Evolutionary conservation across 2,113 vertebrate species (phyloP).

Genomic region (Camelus bactrianus): DNA sequence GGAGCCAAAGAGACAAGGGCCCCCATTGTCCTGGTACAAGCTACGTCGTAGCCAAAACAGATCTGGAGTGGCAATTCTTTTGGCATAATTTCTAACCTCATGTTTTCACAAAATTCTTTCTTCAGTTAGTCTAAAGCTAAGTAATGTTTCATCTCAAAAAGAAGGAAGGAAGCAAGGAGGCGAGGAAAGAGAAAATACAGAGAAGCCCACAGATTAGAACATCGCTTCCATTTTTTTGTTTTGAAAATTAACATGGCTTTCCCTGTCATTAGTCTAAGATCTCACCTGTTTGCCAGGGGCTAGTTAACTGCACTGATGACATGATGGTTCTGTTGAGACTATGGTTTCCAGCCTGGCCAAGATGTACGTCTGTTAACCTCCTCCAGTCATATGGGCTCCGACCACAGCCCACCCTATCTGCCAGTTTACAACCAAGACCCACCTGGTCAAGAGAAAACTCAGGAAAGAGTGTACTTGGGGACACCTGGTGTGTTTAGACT

Average conservation of each 20-base stretch:
- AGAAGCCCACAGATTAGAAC: not conserved
- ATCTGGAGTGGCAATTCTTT: not conserved
- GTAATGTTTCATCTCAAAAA: not conserved
- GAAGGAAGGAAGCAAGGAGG: too few species aligned
- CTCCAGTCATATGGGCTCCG: not conserved
- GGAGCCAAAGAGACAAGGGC: not conserved
- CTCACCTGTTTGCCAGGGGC: fast-evolving
- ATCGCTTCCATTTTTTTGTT: not conserved
- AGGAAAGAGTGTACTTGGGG: fast-evolving
- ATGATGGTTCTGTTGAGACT: not conserved
- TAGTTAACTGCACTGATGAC: not conserved
- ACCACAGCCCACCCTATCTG: not conserved
- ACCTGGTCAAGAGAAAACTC: not conserved
- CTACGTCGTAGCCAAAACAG: not conserved
- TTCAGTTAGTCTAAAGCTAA: constrained; percentile 14
- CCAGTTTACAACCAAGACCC: not conserved
- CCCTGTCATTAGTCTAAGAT: not conserved
- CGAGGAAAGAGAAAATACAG: not conserved
- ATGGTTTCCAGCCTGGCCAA: not conserved
- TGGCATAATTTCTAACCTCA: not conserved
- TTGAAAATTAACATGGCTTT: not conserved
- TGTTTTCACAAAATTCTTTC: not conserved
- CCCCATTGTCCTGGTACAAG: not conserved
- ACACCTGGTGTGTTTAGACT: fast-evolving
- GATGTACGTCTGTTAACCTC: too few species aligned